Evolutionary conservation across 1,140 invertebrate species (phyloP).

Genomic region (Aporrectodea caliginosa): DNA sequence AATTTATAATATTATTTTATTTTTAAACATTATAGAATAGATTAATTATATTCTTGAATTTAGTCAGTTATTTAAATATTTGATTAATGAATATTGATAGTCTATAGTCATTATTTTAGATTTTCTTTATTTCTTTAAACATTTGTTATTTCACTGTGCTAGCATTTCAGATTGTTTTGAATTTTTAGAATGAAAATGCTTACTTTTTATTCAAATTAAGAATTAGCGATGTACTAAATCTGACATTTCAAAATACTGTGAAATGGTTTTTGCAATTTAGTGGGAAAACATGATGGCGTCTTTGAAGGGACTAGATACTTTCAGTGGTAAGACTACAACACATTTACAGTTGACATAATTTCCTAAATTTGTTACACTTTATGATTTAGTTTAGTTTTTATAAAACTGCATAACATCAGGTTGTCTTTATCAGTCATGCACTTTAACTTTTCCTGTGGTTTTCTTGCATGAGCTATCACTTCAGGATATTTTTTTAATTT

Average conservation of each 20-base stretch:
- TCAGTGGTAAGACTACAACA: slow-evolving; percentile 46
- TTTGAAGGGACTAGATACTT: slow-evolving; percentile 54
- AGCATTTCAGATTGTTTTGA: neutral
- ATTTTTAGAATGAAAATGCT: neutral
- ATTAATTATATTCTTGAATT: too few relatives aligned
- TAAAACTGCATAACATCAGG: neutral
- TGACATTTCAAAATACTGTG: neutral
- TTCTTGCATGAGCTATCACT: neutral
- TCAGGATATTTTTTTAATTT: neutral
- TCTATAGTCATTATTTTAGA: neutral
- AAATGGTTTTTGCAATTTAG: slow-evolving; percentile 39
- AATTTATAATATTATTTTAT: neutral
- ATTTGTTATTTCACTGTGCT: slow-evolving; percentile 4
- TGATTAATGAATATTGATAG: too few relatives aligned
- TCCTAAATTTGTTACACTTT: neutral
- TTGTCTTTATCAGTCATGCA: neutral
- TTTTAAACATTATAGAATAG: too few relatives aligned
- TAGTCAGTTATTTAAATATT: too few relatives aligned
- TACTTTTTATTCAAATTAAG: neutral
- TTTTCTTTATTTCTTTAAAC: neutral
- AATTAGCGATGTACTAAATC: neutral
- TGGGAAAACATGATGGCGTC: slow-evolving; percentile 55
- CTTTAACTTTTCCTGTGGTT: neutral
- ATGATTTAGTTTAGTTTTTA: neutral
- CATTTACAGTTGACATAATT: neutral